These are phyloP conservation scores for Argentina silus DNA, from an alignment of 2,797 vertebrate species.

Conservation along the genomic window DNA sequence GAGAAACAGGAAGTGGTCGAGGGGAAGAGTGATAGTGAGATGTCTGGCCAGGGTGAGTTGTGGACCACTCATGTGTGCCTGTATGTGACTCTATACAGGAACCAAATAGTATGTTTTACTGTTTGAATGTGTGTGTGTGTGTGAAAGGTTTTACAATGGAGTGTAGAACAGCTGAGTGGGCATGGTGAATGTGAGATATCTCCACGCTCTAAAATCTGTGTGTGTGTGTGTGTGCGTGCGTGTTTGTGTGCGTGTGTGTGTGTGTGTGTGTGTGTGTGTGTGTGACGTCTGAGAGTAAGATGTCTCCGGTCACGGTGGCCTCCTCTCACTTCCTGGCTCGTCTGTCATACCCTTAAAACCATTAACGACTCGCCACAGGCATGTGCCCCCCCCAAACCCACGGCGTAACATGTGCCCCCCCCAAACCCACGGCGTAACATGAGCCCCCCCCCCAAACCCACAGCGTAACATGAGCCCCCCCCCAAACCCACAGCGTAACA, in stretches of 20 bases:
- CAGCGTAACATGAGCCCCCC: constrained; percentile 58
- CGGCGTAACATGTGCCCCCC: constrained; percentile 57
- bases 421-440: constrained; percentile 59
- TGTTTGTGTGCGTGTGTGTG: constrained; percentile 15
- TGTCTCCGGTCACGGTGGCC: constrained; percentile 58
- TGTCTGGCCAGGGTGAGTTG: constrained; percentile 73
- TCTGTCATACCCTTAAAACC: constrained; percentile 74
- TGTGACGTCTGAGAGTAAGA: constrained; percentile 53
- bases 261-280: constrained; percentile 4
- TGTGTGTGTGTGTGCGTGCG: constrained; percentile 1
- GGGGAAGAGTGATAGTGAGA: constrained; percentile 70
- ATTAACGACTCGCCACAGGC: constrained; percentile 74
- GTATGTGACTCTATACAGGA: not conserved
- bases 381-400: constrained; percentile 38
- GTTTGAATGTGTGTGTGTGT: constrained; percentile 13
- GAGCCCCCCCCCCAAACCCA: constrained; percentile 28
- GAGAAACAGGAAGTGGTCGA: constrained; percentile 54
- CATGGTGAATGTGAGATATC: not conserved
- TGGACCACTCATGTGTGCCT: constrained; percentile 7
- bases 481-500: constrained; percentile 55
- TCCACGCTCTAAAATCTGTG: not conserved
- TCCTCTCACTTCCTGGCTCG: constrained; percentile 54
- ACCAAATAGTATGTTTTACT: no score
- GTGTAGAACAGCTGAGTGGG: not conserved
- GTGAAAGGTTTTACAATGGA: not conserved